Evolutionary conservation across 2,888 invertebrate species (phyloP).

Genomic region (Clostera curtula): DNA sequence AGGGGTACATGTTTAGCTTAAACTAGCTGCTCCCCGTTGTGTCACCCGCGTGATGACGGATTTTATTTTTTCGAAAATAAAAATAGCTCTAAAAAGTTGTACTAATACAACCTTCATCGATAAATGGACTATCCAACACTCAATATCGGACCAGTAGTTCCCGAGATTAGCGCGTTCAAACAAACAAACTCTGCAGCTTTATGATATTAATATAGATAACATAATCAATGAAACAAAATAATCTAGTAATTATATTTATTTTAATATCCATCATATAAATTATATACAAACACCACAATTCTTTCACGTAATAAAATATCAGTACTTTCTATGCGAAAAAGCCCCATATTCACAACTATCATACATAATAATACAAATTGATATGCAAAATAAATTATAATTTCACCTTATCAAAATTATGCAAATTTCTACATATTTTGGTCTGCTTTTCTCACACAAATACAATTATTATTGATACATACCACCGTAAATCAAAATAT

Average conservation of each 20-base stretch:
- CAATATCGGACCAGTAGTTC: too few relatives aligned
- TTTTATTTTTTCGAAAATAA: constrained; percentile 4
- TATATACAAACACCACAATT: constrained; percentile 63
- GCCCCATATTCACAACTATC: constrained; percentile 17
- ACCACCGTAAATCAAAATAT: too few relatives aligned
- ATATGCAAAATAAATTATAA: constrained; percentile 12
- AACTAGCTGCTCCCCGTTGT: too few relatives aligned
- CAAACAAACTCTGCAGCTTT: too few relatives aligned
- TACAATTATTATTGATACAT: too few relatives aligned
- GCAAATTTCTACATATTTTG: not conserved
- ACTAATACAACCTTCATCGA: too few relatives aligned
- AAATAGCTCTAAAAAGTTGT: not conserved
- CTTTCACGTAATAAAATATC: constrained; percentile 45
- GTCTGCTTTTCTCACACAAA: too few relatives aligned
- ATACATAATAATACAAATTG: constrained; percentile 27
- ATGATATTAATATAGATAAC: too few relatives aligned
- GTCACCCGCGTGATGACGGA: too few relatives aligned
- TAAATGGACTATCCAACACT: too few relatives aligned
- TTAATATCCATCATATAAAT: constrained; percentile 56
- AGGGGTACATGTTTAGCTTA: constrained; percentile 33
- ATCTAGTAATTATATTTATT: constrained; percentile 42
- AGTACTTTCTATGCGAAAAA: constrained; percentile 24
- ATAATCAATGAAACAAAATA: constrained; percentile 6
- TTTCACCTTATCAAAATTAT: not conserved
- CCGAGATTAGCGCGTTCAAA: too few relatives aligned